Evolutionary conservation across 1,140 invertebrate genomes (phyloP), one percentile per base, ranked within the genome.

Genomic region (Araneus ventricosus): DNA sequence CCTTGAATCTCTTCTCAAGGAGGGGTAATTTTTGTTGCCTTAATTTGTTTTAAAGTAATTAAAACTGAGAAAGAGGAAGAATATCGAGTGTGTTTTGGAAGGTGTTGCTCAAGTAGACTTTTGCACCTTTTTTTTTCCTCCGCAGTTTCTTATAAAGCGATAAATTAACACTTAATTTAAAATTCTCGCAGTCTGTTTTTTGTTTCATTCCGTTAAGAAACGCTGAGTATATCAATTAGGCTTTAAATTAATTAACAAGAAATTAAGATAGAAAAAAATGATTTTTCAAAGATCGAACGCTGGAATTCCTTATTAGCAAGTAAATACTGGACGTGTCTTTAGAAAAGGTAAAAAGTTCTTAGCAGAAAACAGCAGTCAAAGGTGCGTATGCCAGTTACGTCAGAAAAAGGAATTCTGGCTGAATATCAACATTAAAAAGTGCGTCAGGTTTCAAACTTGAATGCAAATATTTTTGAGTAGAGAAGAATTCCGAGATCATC

Each of bases 31-130:
- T 93, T 93, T 93, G 91, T 93, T 88, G 91, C 67, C 91, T 87
- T 93, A 93, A 93, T 93, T 93, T 93, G 91, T 93, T 93, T 59
- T 67, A 93, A 93, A 93, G 91, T 93, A 93, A 93, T 93, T 93
- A 93, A 92, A 88, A 61, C 52, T 4, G n/a, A 86, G 70, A 37
- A 67, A 59, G 70, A 88, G 17, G 67, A 70, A 93, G 85, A 88
- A 79, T 59, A 24, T 87, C 85, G 85, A 93, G 91, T 87, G 67
- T 93, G 84, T 86, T 84, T 84, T 88, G 70, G 82, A 92, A 88
- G 88, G 90, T 92, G 82, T 75, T 86, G 30, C 41, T 86, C 59
- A 92, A 92, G 90, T 86, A 61, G 82, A 70, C 67, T 45, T 17
- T 37, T 67, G 17, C 30, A 2, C 1, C 34, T 70, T 84, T 82